phyloP scores from a whole-genome alignment of 2,113 vertebrate genomes.

The Strix uralensis region DNA sequence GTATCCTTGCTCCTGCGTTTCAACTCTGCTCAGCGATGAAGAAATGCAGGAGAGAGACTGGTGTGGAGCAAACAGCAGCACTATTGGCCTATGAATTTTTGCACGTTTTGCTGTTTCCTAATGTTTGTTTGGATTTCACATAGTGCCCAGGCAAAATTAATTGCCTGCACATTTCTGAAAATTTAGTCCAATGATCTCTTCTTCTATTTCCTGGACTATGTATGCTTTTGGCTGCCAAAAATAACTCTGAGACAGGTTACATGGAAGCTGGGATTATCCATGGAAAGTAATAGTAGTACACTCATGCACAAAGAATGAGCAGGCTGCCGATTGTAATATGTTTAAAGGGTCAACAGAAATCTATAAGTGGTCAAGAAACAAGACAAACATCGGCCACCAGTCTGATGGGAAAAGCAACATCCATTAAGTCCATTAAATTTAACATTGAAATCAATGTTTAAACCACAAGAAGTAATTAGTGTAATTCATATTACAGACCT shows the following conservation, averaged over 20 bases:
- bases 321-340: slow-evolving; percentile 78
- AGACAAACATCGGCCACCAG: slow-evolving; percentile 82
- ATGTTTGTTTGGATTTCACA: slow-evolving; percentile 56
- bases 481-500: slow-evolving; percentile 80
- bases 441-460: slow-evolving; percentile 91
- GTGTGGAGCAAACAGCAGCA: slow-evolving; percentile 7
- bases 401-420: slow-evolving; percentile 85
- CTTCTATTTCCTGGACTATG: slow-evolving; percentile 28
- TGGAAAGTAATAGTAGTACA: slow-evolving; percentile 44
- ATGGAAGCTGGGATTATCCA: slow-evolving; percentile 43
- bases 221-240: slow-evolving; percentile 50
- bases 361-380: slow-evolving; percentile 86
- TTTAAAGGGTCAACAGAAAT: slow-evolving; percentile 82
- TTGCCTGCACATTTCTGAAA: slow-evolving; percentile 60
- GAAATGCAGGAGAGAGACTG: not conserved
- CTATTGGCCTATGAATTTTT: slow-evolving; percentile 21
- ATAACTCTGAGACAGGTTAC: slow-evolving; percentile 46
- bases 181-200: slow-evolving; percentile 13
- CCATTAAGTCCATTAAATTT: slow-evolving; percentile 98
- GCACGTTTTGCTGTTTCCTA: slow-evolving; percentile 32
- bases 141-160: slow-evolving; percentile 52
- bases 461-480: slow-evolving; percentile 87
- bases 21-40: not conserved
- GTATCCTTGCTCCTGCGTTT: not conserved
- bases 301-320: slow-evolving; percentile 74